Conservation (phyloP, 1,140 invertebrate genomes). For the Drosophila sucinea region DNA sequence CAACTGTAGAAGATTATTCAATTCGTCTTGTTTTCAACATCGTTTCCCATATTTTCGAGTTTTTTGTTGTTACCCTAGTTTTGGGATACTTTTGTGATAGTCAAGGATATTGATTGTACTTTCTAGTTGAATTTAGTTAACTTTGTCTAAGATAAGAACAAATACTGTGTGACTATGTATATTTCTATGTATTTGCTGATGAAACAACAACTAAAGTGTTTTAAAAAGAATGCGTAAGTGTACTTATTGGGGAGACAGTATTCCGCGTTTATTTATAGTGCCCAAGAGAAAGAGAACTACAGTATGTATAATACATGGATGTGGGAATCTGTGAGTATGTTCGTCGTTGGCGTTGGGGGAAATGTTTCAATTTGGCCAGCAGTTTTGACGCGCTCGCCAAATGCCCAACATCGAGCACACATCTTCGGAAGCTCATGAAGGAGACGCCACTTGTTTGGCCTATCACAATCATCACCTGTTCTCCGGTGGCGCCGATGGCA, state of each 20-base stretch:
- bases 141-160: conserved; percentile 30
- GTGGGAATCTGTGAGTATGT: neutral
- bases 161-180: conserved; percentile 24
- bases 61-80: conserved; percentile 36
- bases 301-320: neutral
- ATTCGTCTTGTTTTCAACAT: conserved; percentile 41
- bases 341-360: neutral
- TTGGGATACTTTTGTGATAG: conserved; percentile 75
- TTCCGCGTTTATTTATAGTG: conserved; percentile 1
- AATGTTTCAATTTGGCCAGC: neutral
- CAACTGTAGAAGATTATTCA: conserved; percentile 33
- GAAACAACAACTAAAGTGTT: conserved; percentile 25
- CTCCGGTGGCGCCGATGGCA: conserved; percentile 82
- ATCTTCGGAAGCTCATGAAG: conserved; percentile 74
- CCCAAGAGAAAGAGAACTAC: conserved; percentile 10
- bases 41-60: conserved; percentile 45
- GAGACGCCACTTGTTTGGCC: conserved; percentile 70
- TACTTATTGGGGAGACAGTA: conserved; percentile 3
- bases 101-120: conserved; percentile 60
- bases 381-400: conserved; percentile 37
- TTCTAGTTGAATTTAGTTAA: conserved; percentile 67
- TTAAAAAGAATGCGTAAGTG: conserved; percentile 3
- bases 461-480: conserved; percentile 70
- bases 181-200: conserved; percentile 38
- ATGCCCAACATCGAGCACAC: conserved; percentile 63